Percentiles rank a stretch among this genome's conserved stretches.
phyloP scores from a whole-genome alignment of 2,797 vertebrate genomes.

The Spea hammondii region DNA sequence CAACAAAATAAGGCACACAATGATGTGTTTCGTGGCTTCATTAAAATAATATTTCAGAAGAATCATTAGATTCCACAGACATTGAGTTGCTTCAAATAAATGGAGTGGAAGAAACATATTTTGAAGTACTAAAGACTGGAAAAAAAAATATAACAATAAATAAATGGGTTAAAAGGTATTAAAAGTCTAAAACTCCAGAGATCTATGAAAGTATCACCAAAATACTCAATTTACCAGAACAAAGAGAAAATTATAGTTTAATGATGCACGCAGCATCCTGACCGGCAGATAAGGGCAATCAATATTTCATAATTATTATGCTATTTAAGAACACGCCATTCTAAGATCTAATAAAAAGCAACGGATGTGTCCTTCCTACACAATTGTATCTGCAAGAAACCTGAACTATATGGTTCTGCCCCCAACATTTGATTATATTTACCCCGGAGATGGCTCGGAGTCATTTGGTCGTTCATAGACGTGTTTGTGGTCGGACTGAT shows the following conservation, averaged over 20 bases:
- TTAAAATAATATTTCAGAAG: conserved; percentile 86
- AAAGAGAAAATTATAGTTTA: conserved; percentile 54
- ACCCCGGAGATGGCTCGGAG: conserved; percentile 20
- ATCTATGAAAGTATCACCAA: conserved; percentile 55
- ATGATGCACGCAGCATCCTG: conserved; percentile 37
- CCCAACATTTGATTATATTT: conserved; percentile 18
- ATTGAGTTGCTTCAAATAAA: conserved; percentile 81
- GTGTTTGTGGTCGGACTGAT: conserved; percentile 2
- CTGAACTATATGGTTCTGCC: not conserved
- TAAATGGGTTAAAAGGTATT: conserved; percentile 66
- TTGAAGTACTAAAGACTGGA: conserved; percentile 69
- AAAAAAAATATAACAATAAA: conserved; percentile 60
- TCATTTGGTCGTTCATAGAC: conserved; percentile 3
- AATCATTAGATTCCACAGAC: conserved; percentile 80
- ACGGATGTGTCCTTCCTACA: conserved; percentile 36
- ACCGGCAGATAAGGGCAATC: conserved; percentile 44
- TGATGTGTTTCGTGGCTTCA: conserved; percentile 84
- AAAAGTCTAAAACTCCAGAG: conserved; percentile 64
- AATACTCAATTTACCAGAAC: conserved; percentile 58
- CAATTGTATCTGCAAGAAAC: not conserved
- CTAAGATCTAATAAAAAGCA: conserved; percentile 35
- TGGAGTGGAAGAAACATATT: conserved; percentile 79
- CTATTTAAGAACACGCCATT: conserved; percentile 41
- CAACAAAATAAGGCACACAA: conserved; percentile 81
- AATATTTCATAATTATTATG: conserved; percentile 45